Evolutionary conservation across 2,113 vertebrate genomes (phyloP).

Genomic region (Procapra przewalskii): DNA sequence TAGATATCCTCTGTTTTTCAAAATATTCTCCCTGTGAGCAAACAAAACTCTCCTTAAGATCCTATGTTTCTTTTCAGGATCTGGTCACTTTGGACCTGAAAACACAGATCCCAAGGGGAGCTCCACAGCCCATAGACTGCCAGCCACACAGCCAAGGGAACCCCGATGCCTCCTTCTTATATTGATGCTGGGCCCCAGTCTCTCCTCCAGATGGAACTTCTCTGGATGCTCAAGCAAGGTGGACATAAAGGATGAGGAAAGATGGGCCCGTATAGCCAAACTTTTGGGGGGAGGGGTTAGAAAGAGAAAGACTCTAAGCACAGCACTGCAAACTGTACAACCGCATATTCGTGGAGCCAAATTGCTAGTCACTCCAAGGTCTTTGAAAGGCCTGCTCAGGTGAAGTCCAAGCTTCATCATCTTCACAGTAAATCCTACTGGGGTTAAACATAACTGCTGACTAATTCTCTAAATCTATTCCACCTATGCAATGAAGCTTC

Average conservation of each 20-base stretch:
- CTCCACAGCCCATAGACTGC: too few relatives aligned
- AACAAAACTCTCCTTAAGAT: not conserved
- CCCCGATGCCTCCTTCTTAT: rapidly evolving
- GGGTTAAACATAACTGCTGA: not conserved
- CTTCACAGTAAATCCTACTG: not conserved
- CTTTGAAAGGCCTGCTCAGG: not conserved
- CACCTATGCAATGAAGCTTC: not conserved
- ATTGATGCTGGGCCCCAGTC: rapidly evolving
- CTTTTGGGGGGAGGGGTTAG: rapidly evolving
- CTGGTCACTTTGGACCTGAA: not conserved
- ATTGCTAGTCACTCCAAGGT: not conserved
- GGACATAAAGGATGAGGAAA: not conserved
- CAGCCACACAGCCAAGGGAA: not conserved
- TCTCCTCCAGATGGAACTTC: not conserved
- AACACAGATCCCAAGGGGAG: not conserved
- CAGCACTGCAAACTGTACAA: not conserved
- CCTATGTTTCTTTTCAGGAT: not conserved
- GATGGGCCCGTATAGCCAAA: not conserved
- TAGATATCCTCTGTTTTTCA: not conserved
- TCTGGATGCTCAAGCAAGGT: not conserved
- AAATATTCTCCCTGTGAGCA: not conserved
- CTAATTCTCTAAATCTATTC: not conserved
- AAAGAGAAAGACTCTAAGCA: not conserved
- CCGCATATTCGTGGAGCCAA: too few relatives aligned
- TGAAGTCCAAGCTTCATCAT: not conserved